phyloP scores from a whole-genome alignment of 2,888 invertebrate genomes.

The Choreutis nemorana region DNA sequence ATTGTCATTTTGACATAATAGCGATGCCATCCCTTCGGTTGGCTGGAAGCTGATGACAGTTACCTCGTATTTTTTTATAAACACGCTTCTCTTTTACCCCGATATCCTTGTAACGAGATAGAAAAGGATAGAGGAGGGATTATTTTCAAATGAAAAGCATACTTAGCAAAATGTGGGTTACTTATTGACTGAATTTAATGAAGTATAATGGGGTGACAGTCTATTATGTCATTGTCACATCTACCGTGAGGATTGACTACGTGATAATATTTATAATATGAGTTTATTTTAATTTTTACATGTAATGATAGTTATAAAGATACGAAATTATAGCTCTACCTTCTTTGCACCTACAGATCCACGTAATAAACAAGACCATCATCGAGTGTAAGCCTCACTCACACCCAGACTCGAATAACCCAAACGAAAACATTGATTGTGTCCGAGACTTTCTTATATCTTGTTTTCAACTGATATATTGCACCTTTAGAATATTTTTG shows the following conservation, averaged over 20 bases:
- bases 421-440: too few species aligned
- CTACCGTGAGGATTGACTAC: constrained; percentile 19
- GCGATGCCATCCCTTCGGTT: constrained; percentile 53
- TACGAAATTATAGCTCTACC: too few species aligned
- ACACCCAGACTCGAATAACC: too few species aligned
- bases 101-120: constrained; percentile 4
- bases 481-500: too few species aligned
- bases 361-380: too few species aligned
- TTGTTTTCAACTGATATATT: too few species aligned
- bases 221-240: constrained; percentile 27
- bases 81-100: constrained; percentile 25
- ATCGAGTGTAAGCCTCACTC: too few species aligned
- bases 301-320: too few species aligned
- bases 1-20: constrained; percentile 65
- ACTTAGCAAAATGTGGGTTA: constrained; percentile 46
- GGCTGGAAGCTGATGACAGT: constrained; percentile 58
- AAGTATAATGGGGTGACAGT: constrained; percentile 44
- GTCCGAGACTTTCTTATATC: too few species aligned
- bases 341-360: too few species aligned
- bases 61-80: constrained; percentile 42
- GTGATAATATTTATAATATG: constrained; percentile 36
- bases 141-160: constrained; percentile 34
- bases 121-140: constrained; percentile 20
- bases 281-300: constrained; percentile 31
- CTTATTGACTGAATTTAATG: constrained; percentile 54